Evolutionary conservation across 2,113 vertebrate species (phyloP).

Genomic region (Fulica atra): DNA sequence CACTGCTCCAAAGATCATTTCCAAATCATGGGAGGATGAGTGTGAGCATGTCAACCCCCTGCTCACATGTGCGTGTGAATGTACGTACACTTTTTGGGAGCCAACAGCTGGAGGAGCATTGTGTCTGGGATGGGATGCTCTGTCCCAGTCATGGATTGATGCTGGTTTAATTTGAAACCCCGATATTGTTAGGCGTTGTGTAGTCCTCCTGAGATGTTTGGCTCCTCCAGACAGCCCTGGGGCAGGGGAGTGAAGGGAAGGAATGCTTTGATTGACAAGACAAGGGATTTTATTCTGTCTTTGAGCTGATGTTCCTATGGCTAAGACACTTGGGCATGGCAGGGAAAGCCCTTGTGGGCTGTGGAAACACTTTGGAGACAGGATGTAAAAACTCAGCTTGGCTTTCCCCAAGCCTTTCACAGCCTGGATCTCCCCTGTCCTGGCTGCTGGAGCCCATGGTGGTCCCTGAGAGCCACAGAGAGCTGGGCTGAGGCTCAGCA

Average conservation of each 20-base stretch:
- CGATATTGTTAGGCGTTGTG: accelerated
- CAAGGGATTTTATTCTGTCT: background rate
- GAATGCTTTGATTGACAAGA: background rate
- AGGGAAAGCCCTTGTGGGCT: background rate
- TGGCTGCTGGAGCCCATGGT: background rate
- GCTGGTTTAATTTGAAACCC: background rate
- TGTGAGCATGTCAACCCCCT: background rate
- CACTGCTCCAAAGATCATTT: background rate
- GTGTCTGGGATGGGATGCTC: background rate
- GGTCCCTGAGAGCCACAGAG: accelerated
- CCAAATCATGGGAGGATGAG: background rate
- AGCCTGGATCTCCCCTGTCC: background rate
- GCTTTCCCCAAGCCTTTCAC: background rate
- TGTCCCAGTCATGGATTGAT: accelerated
- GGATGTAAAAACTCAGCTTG: background rate
- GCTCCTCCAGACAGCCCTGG: background rate
- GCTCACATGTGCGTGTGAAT: accelerated
- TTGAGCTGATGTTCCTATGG: background rate
- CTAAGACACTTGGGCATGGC: accelerated
- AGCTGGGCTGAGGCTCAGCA: background rate
- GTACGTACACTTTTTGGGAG: background rate
- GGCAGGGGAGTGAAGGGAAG: background rate
- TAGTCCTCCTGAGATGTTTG: background rate
- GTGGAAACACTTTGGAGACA: background rate
- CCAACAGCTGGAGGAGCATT: background rate